Evolutionary conservation across 2,797 vertebrate genomes (phyloP).

Genomic region (Tragopan temminckii): DNA sequence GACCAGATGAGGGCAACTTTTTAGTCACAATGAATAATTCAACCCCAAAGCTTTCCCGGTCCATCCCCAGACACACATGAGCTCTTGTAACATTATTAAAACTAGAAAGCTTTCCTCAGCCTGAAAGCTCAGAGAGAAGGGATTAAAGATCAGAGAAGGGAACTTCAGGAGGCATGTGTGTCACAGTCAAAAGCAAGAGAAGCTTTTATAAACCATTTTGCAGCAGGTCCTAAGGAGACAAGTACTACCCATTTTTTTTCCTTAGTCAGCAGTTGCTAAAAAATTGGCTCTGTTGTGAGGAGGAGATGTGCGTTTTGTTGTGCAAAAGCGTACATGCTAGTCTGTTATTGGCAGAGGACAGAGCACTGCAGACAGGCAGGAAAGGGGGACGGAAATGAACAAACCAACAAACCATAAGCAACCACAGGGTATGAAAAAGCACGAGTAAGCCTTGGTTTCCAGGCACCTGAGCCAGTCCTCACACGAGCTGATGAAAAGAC

Average conservation of each 20-base stretch:
- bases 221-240: background rate
- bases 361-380: background rate
- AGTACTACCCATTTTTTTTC: background rate
- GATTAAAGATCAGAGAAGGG: background rate
- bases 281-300: background rate
- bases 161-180: background rate
- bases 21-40: constrained; percentile 2
- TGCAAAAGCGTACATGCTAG: background rate
- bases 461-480: background rate
- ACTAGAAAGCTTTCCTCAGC: background rate
- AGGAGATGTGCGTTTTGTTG: background rate
- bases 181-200: background rate
- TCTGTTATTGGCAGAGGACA: background rate
- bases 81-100: constrained; percentile 8
- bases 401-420: background rate
- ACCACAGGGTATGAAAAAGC: background rate
- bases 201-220: constrained; percentile 15
- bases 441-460: background rate
- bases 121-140: background rate
- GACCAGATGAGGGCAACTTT: background rate
- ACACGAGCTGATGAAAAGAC: background rate
- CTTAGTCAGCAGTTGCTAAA: background rate
- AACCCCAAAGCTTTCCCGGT: constrained; percentile 16
- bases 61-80: background rate
- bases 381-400: background rate